Conservation (phyloP, 1,140 invertebrate genomes). For the Venturia canescens region DNA sequence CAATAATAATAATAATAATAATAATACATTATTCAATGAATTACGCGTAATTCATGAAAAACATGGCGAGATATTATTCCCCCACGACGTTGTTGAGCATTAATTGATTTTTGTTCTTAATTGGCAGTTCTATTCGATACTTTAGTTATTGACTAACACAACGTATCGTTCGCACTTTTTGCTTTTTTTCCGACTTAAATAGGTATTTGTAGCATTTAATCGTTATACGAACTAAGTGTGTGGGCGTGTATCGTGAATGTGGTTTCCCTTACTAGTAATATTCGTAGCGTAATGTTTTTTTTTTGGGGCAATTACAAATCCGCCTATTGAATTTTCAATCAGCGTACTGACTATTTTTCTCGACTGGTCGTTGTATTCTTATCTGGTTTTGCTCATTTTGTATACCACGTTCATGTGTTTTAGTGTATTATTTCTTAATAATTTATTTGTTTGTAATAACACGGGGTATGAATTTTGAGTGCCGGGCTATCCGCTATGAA, state of each 20-base stretch:
- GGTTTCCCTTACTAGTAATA: constrained; percentile 3
- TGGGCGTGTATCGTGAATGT: neutral
- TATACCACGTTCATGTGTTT: neutral
- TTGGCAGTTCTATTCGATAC: constrained; percentile 74
- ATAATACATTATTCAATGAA: constrained; percentile 41
- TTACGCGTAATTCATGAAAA: constrained; percentile 53
- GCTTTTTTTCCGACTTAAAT: constrained; percentile 33
- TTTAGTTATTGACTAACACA: constrained; percentile 60
- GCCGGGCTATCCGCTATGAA: constrained; percentile 29
- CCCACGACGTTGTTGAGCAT: constrained; percentile 68
- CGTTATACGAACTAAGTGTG: constrained; percentile 36
- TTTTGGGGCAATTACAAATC: constrained; percentile 50
- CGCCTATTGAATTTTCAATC: constrained; percentile 52
- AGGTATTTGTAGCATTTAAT: constrained; percentile 30
- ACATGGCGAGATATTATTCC: constrained; percentile 42
- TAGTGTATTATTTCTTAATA: constrained; percentile 53
- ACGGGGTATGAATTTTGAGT: constrained; percentile 35
- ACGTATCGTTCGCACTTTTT: constrained; percentile 40
- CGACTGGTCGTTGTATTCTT: constrained; percentile 65
- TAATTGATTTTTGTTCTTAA: constrained; percentile 64
- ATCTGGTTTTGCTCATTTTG: constrained; percentile 49
- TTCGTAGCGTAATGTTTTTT: constrained; percentile 40
- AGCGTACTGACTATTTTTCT: constrained; percentile 52
- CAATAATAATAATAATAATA: constrained; percentile 48
- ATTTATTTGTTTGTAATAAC: constrained; percentile 51